phyloP scores from a whole-genome alignment of 1,140 invertebrate species.

The Lerema accius region DNA sequence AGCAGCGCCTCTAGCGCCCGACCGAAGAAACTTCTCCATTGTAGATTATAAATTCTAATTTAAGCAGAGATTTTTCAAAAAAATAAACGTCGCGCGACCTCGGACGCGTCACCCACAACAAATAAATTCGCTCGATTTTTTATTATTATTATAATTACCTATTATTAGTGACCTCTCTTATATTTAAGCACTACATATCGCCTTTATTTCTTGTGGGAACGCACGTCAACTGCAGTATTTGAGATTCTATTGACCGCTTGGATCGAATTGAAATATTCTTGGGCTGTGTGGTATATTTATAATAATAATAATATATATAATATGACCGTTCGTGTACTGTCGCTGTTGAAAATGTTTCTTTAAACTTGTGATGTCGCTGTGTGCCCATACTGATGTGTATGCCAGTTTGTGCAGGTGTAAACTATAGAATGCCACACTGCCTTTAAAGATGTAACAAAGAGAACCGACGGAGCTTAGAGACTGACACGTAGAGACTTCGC shows the following conservation, averaged over 20 bases:
- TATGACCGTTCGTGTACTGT: slow-evolving; percentile 44
- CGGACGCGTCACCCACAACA: slow-evolving; percentile 36
- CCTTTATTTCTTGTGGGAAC: slow-evolving; percentile 72
- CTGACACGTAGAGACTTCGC: slow-evolving; percentile 54
- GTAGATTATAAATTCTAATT: slow-evolving; percentile 56
- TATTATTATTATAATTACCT: too few species aligned
- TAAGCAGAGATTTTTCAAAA: slow-evolving; percentile 45
- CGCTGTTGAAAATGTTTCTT: slow-evolving; percentile 36
- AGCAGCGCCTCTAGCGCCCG: slow-evolving; percentile 40
- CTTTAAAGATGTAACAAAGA: slow-evolving; percentile 71
- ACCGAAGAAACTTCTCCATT: slow-evolving; percentile 58
- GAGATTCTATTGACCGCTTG: slow-evolving; percentile 39
- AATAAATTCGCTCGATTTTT: slow-evolving; percentile 22
- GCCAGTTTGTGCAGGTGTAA: slow-evolving; percentile 78
- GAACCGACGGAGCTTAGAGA: slow-evolving; percentile 69
- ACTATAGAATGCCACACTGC: slow-evolving; percentile 76
- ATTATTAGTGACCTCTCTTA: too few species aligned
- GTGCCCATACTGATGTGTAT: slow-evolving; percentile 65
- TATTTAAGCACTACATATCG: too few species aligned
- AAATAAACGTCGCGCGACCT: slow-evolving; percentile 13
- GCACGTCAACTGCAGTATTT: too few species aligned
- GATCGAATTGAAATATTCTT: slow-evolving; percentile 36
- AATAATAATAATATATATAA: too few species aligned
- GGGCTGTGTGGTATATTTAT: slow-evolving; percentile 71
- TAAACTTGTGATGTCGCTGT: slow-evolving; percentile 41